Base-by-base conservation (phyloP, 64 coral and sea anemone species). In the Pocillopora verrucosa region DNA sequence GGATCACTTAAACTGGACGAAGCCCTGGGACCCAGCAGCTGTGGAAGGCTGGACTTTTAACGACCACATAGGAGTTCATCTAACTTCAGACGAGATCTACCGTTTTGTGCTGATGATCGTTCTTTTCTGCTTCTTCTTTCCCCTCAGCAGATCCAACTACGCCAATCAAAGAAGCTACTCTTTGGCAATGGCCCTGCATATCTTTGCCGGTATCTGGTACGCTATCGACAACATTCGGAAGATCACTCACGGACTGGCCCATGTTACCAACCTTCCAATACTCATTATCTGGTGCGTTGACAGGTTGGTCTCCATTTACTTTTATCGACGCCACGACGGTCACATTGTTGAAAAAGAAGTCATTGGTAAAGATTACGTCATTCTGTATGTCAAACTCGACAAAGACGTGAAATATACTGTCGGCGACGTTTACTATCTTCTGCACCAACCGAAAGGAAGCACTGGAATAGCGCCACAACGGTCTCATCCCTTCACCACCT, bases 71-170 rank as follows among this genome's bases (percentile, higher is more conserved):
- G 92, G 92, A 10, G 87, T 93, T 56, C 92, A 93, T 62, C 82
- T 93, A n/a, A 93, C 92, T 19, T 51, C 79, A 13, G 92, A 93
- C 38, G 92, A 93, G 67, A 93, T 93, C 58, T 93, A 89, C 36
- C 70, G 92, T n/a, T 70, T 93, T 64, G 61, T 89, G 15, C 87
- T 89, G 16, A 89, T 84, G 92, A 89, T 93, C 16, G 87, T 89
- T 1, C 16, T 93, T 22, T 89, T 93, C 72, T 93, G 87, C 38
- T 68, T 93, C 36, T 59, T 93, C 70, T 84, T 93, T n/a, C 92
- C 92, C 14, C 30, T 93, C 16, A 89, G 87, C 41, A 87, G 87
- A 83, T 93, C 92, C 15, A 45, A 93, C 35, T 93, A 93, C 59
- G 78, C 88, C 1, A 93, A 93, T 60, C 80, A 83, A 45, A 69